Conservation (phyloP, 1,140 invertebrate genomes). For the Bombus confusus region DNA sequence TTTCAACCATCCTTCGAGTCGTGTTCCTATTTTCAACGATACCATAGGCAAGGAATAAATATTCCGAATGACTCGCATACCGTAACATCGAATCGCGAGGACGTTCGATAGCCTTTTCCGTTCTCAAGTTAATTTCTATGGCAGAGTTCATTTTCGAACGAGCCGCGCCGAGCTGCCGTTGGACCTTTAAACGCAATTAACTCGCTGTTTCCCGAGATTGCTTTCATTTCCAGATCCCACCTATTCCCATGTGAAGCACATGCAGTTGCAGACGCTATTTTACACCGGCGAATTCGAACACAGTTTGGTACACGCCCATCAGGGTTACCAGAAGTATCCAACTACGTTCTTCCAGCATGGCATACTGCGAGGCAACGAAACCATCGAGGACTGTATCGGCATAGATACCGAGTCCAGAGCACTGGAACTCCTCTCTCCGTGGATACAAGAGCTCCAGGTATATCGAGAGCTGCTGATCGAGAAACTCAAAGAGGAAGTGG, state of each 20-base stretch:
- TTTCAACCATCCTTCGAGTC: no score
- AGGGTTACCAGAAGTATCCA: constrained; percentile 52
- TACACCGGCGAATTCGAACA: constrained; percentile 72
- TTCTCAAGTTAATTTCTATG: background rate
- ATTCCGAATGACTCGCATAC: no score
- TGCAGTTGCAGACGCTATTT: constrained; percentile 70
- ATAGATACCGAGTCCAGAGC: constrained; percentile 62
- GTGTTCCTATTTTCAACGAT: no score
- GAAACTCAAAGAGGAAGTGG: constrained; percentile 65
- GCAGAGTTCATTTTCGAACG: background rate
- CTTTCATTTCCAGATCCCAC: constrained; percentile 38
- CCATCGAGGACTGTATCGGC: constrained; percentile 76
- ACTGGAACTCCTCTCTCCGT: constrained; percentile 65
- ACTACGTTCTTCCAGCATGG: constrained; percentile 64
- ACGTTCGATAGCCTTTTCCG: no score
- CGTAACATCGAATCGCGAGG: no score
- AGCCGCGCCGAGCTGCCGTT: no score
- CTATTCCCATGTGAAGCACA: constrained; percentile 64
- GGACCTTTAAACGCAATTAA: background rate
- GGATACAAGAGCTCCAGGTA: constrained; percentile 67
- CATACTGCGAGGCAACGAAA: constrained; percentile 70
- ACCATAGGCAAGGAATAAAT: no score
- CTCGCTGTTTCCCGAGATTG: no score
- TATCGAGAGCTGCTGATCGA: constrained; percentile 59
- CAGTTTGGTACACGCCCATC: constrained; percentile 72